Evolutionary conservation across 1,140 invertebrate species (phyloP).

Genomic region (Cherax quadricarinatus): DNA sequence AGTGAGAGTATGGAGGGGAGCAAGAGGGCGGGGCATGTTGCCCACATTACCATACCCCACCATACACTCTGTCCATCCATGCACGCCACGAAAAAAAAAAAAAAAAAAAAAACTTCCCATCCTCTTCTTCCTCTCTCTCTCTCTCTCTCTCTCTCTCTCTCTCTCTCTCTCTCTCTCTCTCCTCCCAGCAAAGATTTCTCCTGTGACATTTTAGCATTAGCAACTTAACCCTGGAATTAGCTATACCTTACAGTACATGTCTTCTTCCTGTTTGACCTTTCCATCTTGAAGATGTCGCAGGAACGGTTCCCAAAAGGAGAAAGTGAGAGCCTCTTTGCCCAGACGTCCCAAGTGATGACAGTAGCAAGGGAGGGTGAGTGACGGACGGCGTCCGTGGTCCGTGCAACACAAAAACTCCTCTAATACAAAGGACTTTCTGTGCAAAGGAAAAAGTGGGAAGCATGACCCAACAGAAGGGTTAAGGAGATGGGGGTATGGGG

Average conservation of each 20-base stretch:
- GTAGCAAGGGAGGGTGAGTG: neutral
- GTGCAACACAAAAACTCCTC: slow-evolving; percentile 40
- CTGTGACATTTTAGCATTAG: too few species aligned
- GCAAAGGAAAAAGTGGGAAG: slow-evolving; percentile 35
- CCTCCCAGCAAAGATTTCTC: too few species aligned
- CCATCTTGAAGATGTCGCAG: too few species aligned
- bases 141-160: too few species aligned
- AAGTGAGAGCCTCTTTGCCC: too few species aligned
- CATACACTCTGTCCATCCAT: slow-evolving; percentile 41
- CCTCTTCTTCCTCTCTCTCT: neutral
- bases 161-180: too few species aligned
- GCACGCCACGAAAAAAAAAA: slow-evolving; percentile 26
- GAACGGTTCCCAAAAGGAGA: too few species aligned
- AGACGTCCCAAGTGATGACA: neutral
- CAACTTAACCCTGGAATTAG: too few species aligned
- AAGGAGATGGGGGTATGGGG: neutral
- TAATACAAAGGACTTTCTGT: slow-evolving; percentile 6
- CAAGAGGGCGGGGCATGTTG: slow-evolving; percentile 27
- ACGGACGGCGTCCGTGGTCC: neutral
- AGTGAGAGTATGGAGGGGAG: neutral
- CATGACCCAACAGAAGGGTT: slow-evolving; percentile 39
- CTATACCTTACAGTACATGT: too few species aligned
- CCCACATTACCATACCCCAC: slow-evolving; percentile 43
- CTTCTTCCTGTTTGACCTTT: too few species aligned
- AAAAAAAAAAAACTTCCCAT: neutral